phyloP scores from a whole-genome alignment of 2,113 vertebrate genomes.

The Dolichotis patagonum region DNA sequence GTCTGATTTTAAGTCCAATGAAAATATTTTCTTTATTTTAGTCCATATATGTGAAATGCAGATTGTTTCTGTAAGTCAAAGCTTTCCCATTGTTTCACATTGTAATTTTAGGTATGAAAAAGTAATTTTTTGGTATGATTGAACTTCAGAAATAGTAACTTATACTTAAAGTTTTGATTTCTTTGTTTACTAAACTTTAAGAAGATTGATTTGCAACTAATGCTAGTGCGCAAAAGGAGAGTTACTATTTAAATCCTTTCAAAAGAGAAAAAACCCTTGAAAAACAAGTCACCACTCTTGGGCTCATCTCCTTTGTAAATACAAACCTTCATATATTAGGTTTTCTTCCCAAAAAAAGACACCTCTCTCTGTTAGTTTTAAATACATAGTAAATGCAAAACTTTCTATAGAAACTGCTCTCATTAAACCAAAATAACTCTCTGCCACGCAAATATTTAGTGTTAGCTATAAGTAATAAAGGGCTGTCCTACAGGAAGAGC shows the following conservation, averaged over 20 bases:
- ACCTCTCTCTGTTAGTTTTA: conserved; percentile 70
- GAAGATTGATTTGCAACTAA: neutral
- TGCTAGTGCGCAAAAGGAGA: neutral
- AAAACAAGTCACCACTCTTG: neutral
- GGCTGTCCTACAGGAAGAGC: conserved; percentile 59
- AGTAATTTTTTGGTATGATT: neutral
- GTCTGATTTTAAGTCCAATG: neutral
- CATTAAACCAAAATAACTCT: conserved; percentile 71
- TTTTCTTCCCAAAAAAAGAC: conserved; percentile 34
- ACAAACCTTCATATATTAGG: neutral
- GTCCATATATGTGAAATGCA: neutral
- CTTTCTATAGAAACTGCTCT: conserved; percentile 78
- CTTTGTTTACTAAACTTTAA: neutral
- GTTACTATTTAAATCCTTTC: neutral
- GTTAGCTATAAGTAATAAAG: conserved; percentile 73
- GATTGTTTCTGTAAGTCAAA: neutral
- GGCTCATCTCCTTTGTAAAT: neutral
- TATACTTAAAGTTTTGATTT: neutral
- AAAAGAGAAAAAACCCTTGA: neutral
- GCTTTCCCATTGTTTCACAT: conserved; percentile 24
- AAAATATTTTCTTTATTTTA: neutral
- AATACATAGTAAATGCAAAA: conserved; percentile 79
- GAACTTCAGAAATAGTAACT: neutral
- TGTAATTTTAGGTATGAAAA: neutral
- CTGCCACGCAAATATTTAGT: conserved; percentile 66